These are phyloP conservation scores for Sepiola atlantica DNA, from an alignment of 2,888 invertebrate genomes.

Conservation along the genomic window DNA sequence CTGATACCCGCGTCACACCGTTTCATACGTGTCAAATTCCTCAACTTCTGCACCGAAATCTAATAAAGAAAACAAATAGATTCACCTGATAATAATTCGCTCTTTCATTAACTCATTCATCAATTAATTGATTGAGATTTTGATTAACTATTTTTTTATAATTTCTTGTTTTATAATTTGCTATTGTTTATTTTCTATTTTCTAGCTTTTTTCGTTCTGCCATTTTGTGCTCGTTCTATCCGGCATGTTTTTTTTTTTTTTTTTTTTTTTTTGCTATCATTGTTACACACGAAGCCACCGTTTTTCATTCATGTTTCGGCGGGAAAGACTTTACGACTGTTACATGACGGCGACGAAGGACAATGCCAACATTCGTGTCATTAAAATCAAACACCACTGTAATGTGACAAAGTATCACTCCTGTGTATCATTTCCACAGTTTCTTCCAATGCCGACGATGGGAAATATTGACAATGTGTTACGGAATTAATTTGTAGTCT, in stretches of 20 bases:
- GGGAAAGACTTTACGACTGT: background rate
- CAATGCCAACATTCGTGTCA: background rate
- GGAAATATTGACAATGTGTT: background rate
- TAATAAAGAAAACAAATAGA: slow-evolving; percentile 3
- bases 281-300: background rate
- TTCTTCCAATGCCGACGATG: background rate
- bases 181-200: no score
- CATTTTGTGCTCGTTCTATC: background rate
- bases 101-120: background rate
- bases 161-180: no score
- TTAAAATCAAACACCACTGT: background rate
- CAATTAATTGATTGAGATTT: background rate
- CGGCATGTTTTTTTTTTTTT: background rate
- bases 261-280: background rate
- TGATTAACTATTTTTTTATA: background rate
- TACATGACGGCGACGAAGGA: background rate
- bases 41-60: background rate
- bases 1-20: background rate
- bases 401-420: background rate
- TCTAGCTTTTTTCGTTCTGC: background rate
- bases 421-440: background rate
- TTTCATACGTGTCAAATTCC: background rate
- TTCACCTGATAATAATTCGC: background rate
- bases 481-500: background rate
- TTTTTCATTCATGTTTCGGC: background rate